These are phyloP conservation scores for Furnarius figulus DNA, from an alignment of 2,113 vertebrate genomes.

Conservation along the genomic window DNA sequence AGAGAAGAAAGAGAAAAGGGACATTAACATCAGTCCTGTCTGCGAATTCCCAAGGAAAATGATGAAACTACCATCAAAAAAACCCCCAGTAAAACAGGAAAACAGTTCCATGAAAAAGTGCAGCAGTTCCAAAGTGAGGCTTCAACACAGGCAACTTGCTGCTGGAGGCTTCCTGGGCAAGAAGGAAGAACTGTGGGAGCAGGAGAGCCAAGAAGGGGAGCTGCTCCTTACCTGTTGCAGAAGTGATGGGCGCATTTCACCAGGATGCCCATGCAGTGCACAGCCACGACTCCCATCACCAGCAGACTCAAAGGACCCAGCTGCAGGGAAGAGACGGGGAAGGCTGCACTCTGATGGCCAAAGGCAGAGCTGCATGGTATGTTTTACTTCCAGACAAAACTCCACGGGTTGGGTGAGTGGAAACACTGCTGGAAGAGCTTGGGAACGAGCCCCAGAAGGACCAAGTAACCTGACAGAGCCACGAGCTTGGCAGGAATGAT, in stretches of 20 bases:
- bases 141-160: neutral
- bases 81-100: neutral
- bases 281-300: constrained; percentile 87
- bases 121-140: neutral
- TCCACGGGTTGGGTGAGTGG: rapidly evolving
- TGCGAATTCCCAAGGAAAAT: neutral
- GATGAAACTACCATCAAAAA: neutral
- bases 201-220: neutral
- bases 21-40: neutral
- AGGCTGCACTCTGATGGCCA: constrained; percentile 49
- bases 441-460: neutral
- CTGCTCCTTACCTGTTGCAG: constrained; percentile 84
- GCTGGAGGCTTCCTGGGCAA: neutral
- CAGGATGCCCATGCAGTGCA: constrained; percentile 94
- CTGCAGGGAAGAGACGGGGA: constrained; percentile 68
- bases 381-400: neutral
- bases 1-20: neutral
- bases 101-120: neutral
- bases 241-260: constrained; percentile 92
- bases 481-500: neutral
- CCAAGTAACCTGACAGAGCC: neutral
- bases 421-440: neutral
- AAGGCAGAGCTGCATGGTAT: neutral
- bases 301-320: constrained; percentile 91
- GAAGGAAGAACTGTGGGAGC: neutral